These are phyloP conservation scores for Euclidia mi DNA, from an alignment of 2,888 invertebrate genomes.

Conservation along the genomic window DNA sequence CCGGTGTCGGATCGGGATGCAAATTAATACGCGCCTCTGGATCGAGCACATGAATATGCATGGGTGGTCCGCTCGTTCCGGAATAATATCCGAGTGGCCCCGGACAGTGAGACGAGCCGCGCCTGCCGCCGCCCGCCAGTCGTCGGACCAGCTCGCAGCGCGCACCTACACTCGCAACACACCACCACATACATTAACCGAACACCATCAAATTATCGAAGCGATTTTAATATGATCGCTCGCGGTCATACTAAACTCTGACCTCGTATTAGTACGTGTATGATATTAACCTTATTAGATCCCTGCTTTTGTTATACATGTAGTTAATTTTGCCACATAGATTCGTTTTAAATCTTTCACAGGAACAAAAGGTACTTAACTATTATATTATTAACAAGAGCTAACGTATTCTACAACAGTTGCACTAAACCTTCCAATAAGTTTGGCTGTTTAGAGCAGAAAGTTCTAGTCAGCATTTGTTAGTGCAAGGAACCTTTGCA, in stretches of 20 bases:
- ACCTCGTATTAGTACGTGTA: constrained; percentile 5
- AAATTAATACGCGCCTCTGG: constrained; percentile 88
- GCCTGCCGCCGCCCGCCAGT: constrained; percentile 31
- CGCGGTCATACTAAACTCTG: constrained; percentile 6
- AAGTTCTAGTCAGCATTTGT: no score
- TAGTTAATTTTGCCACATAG: no score
- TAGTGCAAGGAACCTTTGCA: no score
- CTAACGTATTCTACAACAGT: no score
- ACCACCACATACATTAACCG: constrained; percentile 47
- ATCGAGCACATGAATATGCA: constrained; percentile 87
- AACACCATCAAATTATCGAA: constrained; percentile 43
- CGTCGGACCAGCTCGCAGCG: constrained; percentile 23
- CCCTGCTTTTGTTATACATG: no score
- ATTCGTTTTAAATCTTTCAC: no score
- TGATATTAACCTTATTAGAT: no score
- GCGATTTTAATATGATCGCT: constrained; percentile 36
- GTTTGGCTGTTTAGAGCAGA: no score
- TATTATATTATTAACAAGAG: no score
- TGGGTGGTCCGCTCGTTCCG: constrained; percentile 74
- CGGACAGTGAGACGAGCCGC: constrained; percentile 53
- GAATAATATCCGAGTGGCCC: constrained; percentile 81
- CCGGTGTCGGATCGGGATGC: constrained; percentile 81
- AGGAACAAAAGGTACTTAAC: no score
- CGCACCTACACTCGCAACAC: constrained; percentile 27
- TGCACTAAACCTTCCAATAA: no score